These are phyloP conservation scores for Ormyrus rosae DNA, from an alignment of 2,888 invertebrate species.

Conservation along the genomic window DNA sequence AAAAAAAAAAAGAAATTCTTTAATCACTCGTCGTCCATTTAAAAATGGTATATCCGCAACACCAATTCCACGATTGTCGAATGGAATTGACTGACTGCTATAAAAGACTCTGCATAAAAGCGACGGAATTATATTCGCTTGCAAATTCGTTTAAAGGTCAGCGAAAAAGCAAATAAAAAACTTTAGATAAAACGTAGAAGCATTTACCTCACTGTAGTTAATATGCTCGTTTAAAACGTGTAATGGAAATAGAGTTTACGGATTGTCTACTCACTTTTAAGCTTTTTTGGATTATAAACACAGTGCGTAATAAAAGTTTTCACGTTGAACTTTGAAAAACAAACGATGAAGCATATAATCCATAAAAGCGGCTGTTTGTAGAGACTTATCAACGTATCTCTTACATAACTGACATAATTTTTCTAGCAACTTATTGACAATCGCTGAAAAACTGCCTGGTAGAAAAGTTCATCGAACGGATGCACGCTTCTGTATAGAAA, in stretches of 20 bases:
- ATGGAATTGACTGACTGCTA: conserved; percentile 53
- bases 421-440: conserved; percentile 1
- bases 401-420: not conserved
- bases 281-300: conserved; percentile 32
- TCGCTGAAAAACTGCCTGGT: conserved; percentile 37
- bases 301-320: not conserved
- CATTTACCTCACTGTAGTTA: conserved; percentile 35
- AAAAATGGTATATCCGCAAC: conserved; percentile 3
- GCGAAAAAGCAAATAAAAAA: conserved; percentile 29
- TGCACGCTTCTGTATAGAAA: conserved; percentile 43
- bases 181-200: conserved; percentile 43
- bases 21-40: not conserved
- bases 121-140: conserved; percentile 38
- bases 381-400: conserved; percentile 11
- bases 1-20: not conserved
- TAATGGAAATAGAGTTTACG: conserved; percentile 36
- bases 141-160: conserved; percentile 32
- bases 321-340: not conserved
- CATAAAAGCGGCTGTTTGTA: conserved; percentile 18
- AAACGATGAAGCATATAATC: conserved; percentile 5
- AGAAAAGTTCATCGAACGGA: conserved; percentile 42
- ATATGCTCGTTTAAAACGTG: conserved; percentile 36
- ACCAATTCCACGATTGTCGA: conserved; percentile 22
- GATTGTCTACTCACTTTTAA: conserved; percentile 2
- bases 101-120: conserved; percentile 55